These are phyloP conservation scores for Macrophya annulata DNA, from an alignment of 2,888 invertebrate species.

Conservation along the genomic window DNA sequence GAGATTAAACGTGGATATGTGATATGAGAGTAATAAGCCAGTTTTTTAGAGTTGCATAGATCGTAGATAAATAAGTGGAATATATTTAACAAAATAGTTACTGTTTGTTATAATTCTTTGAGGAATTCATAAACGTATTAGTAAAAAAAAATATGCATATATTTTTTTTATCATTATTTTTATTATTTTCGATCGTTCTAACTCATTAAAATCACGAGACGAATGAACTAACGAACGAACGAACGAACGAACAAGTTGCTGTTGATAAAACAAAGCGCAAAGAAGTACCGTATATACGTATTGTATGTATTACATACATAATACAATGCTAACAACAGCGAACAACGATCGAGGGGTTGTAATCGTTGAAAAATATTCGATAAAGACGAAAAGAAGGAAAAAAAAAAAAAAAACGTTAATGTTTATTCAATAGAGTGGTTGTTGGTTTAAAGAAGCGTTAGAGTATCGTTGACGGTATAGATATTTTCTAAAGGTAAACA, in stretches of 20 bases:
- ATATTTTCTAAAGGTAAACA: constrained; percentile 10
- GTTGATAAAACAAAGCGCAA: too few species aligned
- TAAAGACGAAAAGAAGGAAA: neutral
- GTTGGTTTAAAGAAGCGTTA: neutral
- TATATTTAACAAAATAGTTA: neutral
- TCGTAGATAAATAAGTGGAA: constrained; percentile 11
- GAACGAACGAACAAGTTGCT: too few species aligned
- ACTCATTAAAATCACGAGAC: too few species aligned
- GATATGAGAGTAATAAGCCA: neutral
- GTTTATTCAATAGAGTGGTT: constrained; percentile 1
- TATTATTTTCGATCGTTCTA: neutral
- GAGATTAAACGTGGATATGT: neutral
- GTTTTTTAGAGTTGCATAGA: constrained; percentile 20
- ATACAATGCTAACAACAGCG: too few species aligned
- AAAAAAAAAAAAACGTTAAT: neutral
- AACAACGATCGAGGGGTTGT: too few species aligned
- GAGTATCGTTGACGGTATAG: neutral
- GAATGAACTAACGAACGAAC: too few species aligned
- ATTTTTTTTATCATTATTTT: neutral
- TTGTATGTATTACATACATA: too few species aligned
- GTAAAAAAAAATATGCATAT: neutral
- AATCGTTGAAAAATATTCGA: neutral
- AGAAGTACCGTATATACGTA: too few species aligned
- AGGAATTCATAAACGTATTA: neutral
- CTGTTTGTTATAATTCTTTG: neutral